Conservation (phyloP, 2,888 invertebrate species). For the Caenorhabditis sinica region DNA sequence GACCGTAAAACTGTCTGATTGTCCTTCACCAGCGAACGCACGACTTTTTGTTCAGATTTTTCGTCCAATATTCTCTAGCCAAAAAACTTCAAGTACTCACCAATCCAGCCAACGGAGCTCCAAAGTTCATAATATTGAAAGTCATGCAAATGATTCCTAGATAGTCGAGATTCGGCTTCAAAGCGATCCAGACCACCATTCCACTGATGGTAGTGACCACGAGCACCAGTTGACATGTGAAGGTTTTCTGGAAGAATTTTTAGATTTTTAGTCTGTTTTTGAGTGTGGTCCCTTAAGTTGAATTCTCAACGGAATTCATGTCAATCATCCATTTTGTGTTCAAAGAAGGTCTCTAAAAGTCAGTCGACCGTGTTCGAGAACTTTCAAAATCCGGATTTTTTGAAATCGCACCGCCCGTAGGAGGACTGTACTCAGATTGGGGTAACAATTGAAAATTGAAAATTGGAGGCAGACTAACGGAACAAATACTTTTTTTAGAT, state of each 20-base stretch:
- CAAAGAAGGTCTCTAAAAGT: background rate
- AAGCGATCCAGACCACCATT: slow-evolving; percentile 85
- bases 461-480: background rate
- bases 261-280: background rate
- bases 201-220: slow-evolving; percentile 86
- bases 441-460: too few species aligned
- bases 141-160: slow-evolving; percentile 88
- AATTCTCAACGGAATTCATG: too few species aligned
- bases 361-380: background rate
- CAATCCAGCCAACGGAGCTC: slow-evolving; percentile 90
- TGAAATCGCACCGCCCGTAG: too few species aligned
- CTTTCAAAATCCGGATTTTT: background rate
- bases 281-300: background rate
- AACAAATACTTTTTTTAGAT: too few species aligned
- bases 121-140: slow-evolving; percentile 90
- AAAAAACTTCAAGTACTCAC: slow-evolving; percentile 84
- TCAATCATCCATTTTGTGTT: background rate
- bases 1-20: too few species aligned
- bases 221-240: slow-evolving; percentile 67
- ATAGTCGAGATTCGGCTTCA: slow-evolving; percentile 84
- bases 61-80: too few species aligned
- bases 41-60: too few species aligned
- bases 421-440: too few species aligned
- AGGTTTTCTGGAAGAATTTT: slow-evolving; percentile 65
- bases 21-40: too few species aligned